These are phyloP conservation scores for Pseudochromis fuscus DNA, from an alignment of 2,797 vertebrate genomes.

Conservation along the genomic window DNA sequence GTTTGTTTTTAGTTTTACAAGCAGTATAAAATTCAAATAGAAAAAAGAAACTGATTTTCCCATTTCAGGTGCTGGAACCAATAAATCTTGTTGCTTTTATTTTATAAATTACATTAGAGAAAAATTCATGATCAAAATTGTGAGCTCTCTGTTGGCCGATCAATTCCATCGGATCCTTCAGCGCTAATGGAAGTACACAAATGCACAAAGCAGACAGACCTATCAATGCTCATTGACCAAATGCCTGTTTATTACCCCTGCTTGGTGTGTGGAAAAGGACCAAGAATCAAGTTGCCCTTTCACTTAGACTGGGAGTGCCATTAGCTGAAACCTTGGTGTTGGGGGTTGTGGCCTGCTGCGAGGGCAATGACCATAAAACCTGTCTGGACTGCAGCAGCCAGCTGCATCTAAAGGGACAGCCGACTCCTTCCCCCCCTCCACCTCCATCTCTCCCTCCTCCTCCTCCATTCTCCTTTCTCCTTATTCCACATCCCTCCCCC, in stretches of 20 bases:
- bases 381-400: constrained; percentile 83
- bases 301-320: constrained; percentile 80
- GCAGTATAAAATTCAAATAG: background rate
- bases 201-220: constrained; percentile 69
- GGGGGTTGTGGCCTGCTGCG: constrained; percentile 82
- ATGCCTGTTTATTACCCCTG: constrained; percentile 71
- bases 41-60: background rate
- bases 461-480: constrained; percentile 62
- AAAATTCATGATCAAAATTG: background rate
- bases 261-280: constrained; percentile 64
- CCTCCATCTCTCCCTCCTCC: constrained; percentile 27
- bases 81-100: background rate
- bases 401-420: constrained; percentile 79
- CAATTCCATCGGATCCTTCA: constrained; percentile 54
- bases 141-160: constrained; percentile 17
- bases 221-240: constrained; percentile 67
- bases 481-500: constrained; percentile 68
- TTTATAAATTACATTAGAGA: background rate
- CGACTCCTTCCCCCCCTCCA: constrained; percentile 30
- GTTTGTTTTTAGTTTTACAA: background rate
- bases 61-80: background rate
- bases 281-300: constrained; percentile 83
- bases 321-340: constrained; percentile 87
- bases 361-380: constrained; percentile 86
- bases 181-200: constrained; percentile 45